Evolutionary conservation across 2,113 vertebrate species (phyloP), one percentile per base, ranked within the genome.

Genomic region (Phalacrocorax pelagicus): DNA sequence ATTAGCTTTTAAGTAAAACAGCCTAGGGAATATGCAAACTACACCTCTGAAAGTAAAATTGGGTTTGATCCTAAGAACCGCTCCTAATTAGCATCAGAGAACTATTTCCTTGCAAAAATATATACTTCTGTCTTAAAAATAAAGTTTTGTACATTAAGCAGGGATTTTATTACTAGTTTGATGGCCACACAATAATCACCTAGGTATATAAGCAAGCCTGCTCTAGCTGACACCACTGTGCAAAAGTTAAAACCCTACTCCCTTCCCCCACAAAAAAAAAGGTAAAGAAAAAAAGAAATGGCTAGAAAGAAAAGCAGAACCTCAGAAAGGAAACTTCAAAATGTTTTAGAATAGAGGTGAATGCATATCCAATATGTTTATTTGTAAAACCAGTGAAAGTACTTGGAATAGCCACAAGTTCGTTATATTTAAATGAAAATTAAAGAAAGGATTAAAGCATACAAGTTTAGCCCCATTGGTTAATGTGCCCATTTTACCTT

Each of bases 81-180:
- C n/a, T 73, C 55, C 26, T 81, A 91, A 92, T 89, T 47, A 80
- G 34, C 18, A 15, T 5, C 65, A 86, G 85, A 86, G 65, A 79
- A 69, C 52, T 23, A 86, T 79, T 96, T 94, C 88, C 88, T 91
- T 95, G 20, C 54, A 81, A 92, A 94, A 97, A 96, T 84, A 94
- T 84, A 94, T 32, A 87, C 59, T 84, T 65, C 52, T 72, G 16
- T 12, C 90, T 75, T 69, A 75, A 92, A 92, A 88, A 90, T 67
- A 63, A 86, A 91, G 57, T 58, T 86, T n/a, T 75, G 44, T 42
- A 19, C 70, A 26, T 79, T 63, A 87, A 90, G 66, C 16, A 58
- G 69, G 83, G 19, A 46, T 92, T 97, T 97, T 91, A 96, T 92
- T 62, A 69, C 38, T 85, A 58, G 72, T 92, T 94, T 92, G 90